phyloP scores from a whole-genome alignment of 2,113 vertebrate species.

The Tichodroma muraria region DNA sequence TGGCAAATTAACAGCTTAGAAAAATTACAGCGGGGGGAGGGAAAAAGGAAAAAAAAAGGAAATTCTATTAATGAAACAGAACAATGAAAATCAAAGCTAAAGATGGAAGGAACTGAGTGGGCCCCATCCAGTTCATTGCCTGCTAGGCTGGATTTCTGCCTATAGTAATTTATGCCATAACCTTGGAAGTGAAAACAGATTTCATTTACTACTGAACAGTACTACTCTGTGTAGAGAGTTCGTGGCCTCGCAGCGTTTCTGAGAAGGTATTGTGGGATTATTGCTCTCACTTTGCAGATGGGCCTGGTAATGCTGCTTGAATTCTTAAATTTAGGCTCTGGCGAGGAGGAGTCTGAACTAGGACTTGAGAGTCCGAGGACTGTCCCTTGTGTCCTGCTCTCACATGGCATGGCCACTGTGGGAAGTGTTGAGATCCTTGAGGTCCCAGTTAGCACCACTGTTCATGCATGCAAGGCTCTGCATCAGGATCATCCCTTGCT shows the following conservation, averaged over 20 bases:
- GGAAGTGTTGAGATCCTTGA: not conserved
- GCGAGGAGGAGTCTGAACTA: not conserved
- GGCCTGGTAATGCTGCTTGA: not conserved
- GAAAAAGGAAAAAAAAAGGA: not conserved
- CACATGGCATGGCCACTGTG: not conserved
- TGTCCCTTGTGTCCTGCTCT: not conserved
- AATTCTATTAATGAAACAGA: slow-evolving; percentile 60
- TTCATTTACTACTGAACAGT: slow-evolving; percentile 63
- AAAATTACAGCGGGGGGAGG: not conserved
- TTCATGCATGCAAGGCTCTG: not conserved
- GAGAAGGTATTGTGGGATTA: slow-evolving; percentile 47
- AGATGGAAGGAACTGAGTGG: slow-evolving; percentile 52
- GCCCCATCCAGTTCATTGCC: slow-evolving; percentile 54
- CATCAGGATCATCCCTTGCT: not conserved
- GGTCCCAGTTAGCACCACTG: not conserved
- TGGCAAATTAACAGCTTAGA: slow-evolving; percentile 59
- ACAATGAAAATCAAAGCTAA: slow-evolving; percentile 63
- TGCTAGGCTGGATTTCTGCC: slow-evolving; percentile 51
- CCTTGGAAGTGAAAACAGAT: slow-evolving; percentile 57
- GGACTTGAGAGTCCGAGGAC: not conserved
- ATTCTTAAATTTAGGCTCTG: slow-evolving; percentile 16
- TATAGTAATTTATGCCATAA: slow-evolving; percentile 57
- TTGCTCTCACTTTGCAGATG: slow-evolving; percentile 54
- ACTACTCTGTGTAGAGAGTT: slow-evolving; percentile 51
- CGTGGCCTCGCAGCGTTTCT: not conserved